Conservation (phyloP, 92 coral and sea anemone species). For the Zoanthus sociatus region DNA sequence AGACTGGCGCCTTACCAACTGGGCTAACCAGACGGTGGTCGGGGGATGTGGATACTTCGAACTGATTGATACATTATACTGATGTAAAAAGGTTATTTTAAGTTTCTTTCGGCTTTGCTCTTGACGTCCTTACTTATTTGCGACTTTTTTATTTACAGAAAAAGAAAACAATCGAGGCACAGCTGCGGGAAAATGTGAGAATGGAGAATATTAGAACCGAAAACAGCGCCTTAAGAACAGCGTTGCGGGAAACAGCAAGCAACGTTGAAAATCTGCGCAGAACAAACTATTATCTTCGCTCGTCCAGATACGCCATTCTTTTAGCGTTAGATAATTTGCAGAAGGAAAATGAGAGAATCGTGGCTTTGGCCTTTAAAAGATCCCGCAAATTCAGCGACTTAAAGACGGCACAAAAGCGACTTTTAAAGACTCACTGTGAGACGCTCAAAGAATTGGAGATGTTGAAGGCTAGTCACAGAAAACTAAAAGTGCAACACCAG, state of each 20-base stretch:
- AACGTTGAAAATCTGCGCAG: slow-evolving; percentile 14
- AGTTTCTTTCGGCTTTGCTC: no score
- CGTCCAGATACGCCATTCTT: slow-evolving; percentile 28
- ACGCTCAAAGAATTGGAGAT: slow-evolving; percentile 19
- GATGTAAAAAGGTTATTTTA: no score
- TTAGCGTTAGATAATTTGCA: background rate
- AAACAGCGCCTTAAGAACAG: background rate
- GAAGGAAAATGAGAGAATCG: background rate
- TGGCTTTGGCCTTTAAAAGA: background rate
- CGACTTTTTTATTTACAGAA: background rate
- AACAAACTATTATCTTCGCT: slow-evolving; percentile 9
- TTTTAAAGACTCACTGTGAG: slow-evolving; percentile 13
- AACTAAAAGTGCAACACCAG: background rate
- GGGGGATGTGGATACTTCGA: no score
- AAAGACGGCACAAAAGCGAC: slow-evolving; percentile 32
- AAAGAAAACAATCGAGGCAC: background rate
- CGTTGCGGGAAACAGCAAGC: background rate
- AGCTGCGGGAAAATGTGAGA: background rate
- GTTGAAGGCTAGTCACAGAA: slow-evolving; percentile 15
- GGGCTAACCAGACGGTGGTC: no score
- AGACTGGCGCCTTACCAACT: no score
- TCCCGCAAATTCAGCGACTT: slow-evolving; percentile 11
- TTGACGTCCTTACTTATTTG: background rate
- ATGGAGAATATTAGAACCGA: background rate
- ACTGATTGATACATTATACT: no score